Conservation (phyloP, 2,797 vertebrate species). For the Synaphobranchus kaupii region DNA sequence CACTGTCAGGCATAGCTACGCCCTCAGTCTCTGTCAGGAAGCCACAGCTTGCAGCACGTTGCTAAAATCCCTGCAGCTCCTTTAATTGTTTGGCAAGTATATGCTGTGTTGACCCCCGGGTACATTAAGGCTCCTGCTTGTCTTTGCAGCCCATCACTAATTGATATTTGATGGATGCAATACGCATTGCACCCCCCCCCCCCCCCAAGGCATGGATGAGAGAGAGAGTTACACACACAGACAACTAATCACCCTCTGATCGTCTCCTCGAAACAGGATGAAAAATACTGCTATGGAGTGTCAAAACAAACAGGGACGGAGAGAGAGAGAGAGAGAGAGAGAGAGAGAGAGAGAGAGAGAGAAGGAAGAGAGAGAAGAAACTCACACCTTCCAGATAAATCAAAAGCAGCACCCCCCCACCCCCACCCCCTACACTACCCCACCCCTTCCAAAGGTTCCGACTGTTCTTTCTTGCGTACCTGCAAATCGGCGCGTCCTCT, state of each 20-base stretch:
- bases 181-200: slow-evolving; percentile 37
- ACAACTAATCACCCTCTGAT: slow-evolving; percentile 52
- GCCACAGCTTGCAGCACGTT: slow-evolving; percentile 27
- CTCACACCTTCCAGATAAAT: background rate
- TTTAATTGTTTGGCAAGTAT: slow-evolving; percentile 51
- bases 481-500: slow-evolving; percentile 59
- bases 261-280: slow-evolving; percentile 61
- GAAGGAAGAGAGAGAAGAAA: slow-evolving; percentile 43
- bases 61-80: slow-evolving; percentile 46
- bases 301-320: slow-evolving; percentile 49
- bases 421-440: background rate
- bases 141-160: slow-evolving; percentile 67
- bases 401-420: background rate
- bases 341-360: slow-evolving; percentile 41
- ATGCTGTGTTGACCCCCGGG: slow-evolving; percentile 59
- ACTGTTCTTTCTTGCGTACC: slow-evolving; percentile 59
- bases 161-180: slow-evolving; percentile 73
- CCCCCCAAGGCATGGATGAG: slow-evolving; percentile 45
- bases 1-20: background rate
- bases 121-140: slow-evolving; percentile 56
- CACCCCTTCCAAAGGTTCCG: background rate
- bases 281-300: slow-evolving; percentile 69
- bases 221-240: slow-evolving; percentile 44
- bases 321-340: background rate
- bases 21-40: slow-evolving; percentile 22